Conservation (phyloP, 2,113 vertebrate species). For the Indri indri region DNA sequence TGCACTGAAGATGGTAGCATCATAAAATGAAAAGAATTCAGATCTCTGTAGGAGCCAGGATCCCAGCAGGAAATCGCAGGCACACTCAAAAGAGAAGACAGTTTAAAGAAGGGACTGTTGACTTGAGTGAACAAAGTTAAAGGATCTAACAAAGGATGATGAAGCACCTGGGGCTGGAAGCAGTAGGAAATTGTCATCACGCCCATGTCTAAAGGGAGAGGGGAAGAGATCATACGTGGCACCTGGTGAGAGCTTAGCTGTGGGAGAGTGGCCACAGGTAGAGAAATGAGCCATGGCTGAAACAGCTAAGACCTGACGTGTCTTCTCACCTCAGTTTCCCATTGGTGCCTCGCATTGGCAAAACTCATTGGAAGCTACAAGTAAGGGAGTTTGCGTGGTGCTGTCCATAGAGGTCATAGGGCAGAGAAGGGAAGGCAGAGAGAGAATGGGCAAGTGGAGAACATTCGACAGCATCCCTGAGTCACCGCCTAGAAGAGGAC, state of each 20-base stretch:
- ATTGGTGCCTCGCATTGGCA: not conserved
- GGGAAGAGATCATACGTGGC: not conserved
- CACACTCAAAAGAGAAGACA: not conserved
- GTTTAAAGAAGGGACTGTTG: not conserved
- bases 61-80: not conserved
- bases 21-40: not conserved
- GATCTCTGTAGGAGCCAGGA: not conserved
- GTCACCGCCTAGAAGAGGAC: not conserved
- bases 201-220: not conserved
- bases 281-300: not conserved
- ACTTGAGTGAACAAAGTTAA: not conserved
- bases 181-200: not conserved
- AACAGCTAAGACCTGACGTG: not conserved
- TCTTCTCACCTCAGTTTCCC: not conserved
- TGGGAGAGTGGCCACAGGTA: not conserved
- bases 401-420: not conserved
- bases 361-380: not conserved
- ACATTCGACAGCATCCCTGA: not conserved
- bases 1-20: not conserved
- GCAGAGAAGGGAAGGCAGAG: not conserved
- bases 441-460: not conserved
- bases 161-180: not conserved
- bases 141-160: not conserved
- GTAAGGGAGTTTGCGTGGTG: not conserved
- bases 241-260: not conserved